Base-by-base conservation (phyloP, 2,888 invertebrate species). In the Trissoscelio sp. region DNA sequence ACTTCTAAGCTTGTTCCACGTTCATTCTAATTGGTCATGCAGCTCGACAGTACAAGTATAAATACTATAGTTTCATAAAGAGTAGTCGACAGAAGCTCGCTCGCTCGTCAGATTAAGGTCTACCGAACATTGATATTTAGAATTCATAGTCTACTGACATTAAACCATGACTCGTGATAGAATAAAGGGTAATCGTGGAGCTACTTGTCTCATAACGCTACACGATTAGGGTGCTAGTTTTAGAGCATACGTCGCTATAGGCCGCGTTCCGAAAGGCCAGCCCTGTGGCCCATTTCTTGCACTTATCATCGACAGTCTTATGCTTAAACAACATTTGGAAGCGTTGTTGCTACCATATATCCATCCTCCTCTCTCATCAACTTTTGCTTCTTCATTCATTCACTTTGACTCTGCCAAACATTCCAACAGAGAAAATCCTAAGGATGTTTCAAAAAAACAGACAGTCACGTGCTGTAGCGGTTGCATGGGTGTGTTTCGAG, bases 221-320 rank as follows among this genome's bases (percentile, higher is more conserved):
- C 83, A 84, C 84, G 83, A 83, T 83, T 83, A 75, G 67, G 83
- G 81, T 84, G 83, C 83, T 83, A 85, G 82, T 75, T 28, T 5
- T 74, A 72, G 79, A 84, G 60, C 81, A 81, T 74, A 85, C 79
- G 83, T 78, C 58, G 66, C 42, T 83, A 83, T 86, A 78, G 83
- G 84, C 85, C 85, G 83, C 83, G 84, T 84, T 86, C 84, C 82
- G 82, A 87, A 86, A 84, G 51, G 70, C 64, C 16, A 70, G 79
- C 57, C 53, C 7, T 57, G 14, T 6, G 16, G 20, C 18, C 22
- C 58, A 74, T 75, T 80, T 74, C 34, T 69, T 74, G 46, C 69
- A 80, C 69, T 74, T 79, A 74, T 79, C 62, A 42, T 28, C 18
- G 18, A 11, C 42, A 4, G 2, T 12, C 3, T 2, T 39, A 2